Evolutionary conservation across 2,888 invertebrate genomes (phyloP), one percentile per base, ranked within the genome.

Genomic region (Chymomyza fuscimana): DNA sequence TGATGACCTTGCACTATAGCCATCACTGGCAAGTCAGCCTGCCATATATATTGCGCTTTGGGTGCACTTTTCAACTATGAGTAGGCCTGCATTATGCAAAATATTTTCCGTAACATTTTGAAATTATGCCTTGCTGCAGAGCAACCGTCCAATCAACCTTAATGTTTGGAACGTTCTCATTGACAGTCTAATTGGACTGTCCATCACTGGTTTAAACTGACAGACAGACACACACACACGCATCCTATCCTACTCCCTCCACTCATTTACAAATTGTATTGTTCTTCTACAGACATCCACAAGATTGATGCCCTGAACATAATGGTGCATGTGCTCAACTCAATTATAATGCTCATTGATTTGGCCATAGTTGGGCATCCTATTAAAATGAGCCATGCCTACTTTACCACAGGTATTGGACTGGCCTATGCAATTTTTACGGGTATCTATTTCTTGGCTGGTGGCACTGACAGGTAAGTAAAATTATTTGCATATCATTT

Each of bases 311-410:
- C 91, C 9, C 84, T 92, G 50, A 92, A 92, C 81, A 91, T 92
- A 51, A 92, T 92, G 92, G 92, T 92, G 32, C 92, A 92, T 77
- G 92, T 92, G 67, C 92, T 95, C 80, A 97, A 97, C 92, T 95
- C 95, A 10, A 90, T 95, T 59, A 91, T 96, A 83, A 96, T 96
- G 94, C 85, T 96, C 60, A 85, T 94, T 10, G 95, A 97, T 89
- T 90, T 96, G 78, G 92, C 94, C 73, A 91, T 95, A 58, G 94
- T 95, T n/a, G 94, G 94, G n/a, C 95, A 96, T 82, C 96, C 97
- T 5, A 92, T 95, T 16, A 93, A 94, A 77, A 85, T 92, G 85
- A 91, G 90, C 80, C 92, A 92, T 80, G 91, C 87, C 82, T 95
- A 84, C 92, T 94, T 94, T 91, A 93, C 95, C 0, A 89, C 95